These are phyloP conservation scores for Hippopotamyrus pictus DNA, from an alignment of 2,797 vertebrate genomes.

Conservation along the genomic window DNA sequence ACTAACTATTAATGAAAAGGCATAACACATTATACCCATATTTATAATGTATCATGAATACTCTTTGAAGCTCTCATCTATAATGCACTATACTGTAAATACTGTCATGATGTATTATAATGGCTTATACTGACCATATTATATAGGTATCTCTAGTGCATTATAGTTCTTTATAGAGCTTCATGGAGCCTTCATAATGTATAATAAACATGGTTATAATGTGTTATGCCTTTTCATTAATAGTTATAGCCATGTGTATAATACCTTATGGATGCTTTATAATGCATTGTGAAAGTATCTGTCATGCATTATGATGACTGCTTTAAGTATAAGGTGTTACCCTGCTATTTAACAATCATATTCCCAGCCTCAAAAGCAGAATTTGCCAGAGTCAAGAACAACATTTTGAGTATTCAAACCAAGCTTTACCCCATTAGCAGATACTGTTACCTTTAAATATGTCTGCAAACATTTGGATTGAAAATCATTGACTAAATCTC, in stretches of 20 bases:
- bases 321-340: neutral
- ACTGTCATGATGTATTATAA: neutral
- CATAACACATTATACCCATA: neutral
- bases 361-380: neutral
- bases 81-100: neutral
- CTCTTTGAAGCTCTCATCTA: neutral
- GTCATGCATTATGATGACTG: neutral
- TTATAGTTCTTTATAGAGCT: neutral
- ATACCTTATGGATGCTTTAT: neutral
- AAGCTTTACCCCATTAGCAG: neutral
- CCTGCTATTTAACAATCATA: neutral
- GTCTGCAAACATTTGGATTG: neutral
- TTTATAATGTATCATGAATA: neutral
- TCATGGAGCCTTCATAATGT: neutral
- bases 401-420: neutral
- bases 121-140: neutral
- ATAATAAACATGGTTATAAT: neutral
- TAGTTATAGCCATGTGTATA: neutral
- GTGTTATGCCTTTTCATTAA: neutral
- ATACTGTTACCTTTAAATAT: neutral
- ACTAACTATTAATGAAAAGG: neutral
- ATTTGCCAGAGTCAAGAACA: neutral
- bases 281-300: neutral
- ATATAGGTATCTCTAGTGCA: neutral
- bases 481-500: neutral